Evolutionary conservation across 1,140 invertebrate genomes (phyloP), one percentile per base, ranked within the genome.

Genomic region (Bombus consobrinus): DNA sequence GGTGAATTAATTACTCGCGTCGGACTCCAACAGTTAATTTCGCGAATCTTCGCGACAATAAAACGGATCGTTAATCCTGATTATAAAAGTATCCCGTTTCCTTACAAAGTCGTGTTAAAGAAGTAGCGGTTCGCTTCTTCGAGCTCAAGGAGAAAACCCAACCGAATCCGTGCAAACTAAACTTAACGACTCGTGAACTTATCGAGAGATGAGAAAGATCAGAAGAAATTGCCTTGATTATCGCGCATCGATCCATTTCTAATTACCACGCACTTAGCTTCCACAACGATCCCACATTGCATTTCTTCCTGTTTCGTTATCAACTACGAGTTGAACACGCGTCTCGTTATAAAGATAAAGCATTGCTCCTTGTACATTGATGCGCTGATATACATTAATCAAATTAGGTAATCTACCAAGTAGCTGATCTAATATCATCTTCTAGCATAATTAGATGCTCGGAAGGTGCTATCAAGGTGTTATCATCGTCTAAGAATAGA

Each of bases 211-310:
- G 37, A 75, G 73, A n/a, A 57, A 76, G 53, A 83, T 83, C 32
- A 75, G 73, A 32, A 64, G 69, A 76, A 73, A 66, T 37, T 1
- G 81, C 43, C 37, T 39, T 32, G 59, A 81, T 90, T 79, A 80
- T 25, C 37, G 72, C 76, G 59, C 81, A 68, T 87, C 88, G 64
- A 87, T 88, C 62, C n/a, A 9, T 12, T 71, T 81, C 47, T 53
- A 57, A 87, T 82, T 62, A n/a, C 53, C 25, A 57, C n/a, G 62
- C 0, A 53, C 39, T 13, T 28, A 34, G 25, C 59, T 81, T 74
- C 66, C 83, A 41, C 71, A 25, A 4, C 25, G 15, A 74, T 74
- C 57, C 28, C 32, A 10, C 13, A 37, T 68, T 8, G 39, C 1
- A 6, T 28, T 37, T 39, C 18, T 28, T 39, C 1, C 25, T 5